Base-by-base conservation (phyloP, 53 echinoderm and acorn worm species). In the Apostichopus leukothele region DNA sequence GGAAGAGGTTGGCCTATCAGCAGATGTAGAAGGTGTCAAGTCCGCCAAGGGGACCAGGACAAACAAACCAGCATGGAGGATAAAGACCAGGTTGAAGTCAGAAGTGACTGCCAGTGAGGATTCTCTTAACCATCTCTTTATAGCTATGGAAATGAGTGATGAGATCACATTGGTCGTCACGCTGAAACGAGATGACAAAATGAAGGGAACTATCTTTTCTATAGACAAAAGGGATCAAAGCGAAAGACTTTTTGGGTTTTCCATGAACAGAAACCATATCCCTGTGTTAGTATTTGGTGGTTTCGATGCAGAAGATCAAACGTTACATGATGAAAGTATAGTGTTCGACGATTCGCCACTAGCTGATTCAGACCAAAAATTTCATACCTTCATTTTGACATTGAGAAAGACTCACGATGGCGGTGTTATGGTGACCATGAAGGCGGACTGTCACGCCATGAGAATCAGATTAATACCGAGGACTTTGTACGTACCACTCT, bases 1-100 rank as follows among this genome's bases (percentile, higher is more conserved):
- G 1, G 12, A 88, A 74, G 96, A 93, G 79, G 96, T 96, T n/a
- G 91, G 91, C 18, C 88, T 99, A 22, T 93, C 93, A 14, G 88
- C 81, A 3, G 78, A 89, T 12, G 91, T 93, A 20, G 92, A 90
- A 8, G 99, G 94, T 7, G 94, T 99, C 3, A 92, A 93, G 39
- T 80, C 83, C 21, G 93, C 91, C 18, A 92, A 92, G 76, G 94
- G 94, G 73, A 89, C 94, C 22, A 92, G 93, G 18, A 86, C 90
- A 54, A 76, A 55, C 27, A 75, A 16, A 19, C 76, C 90, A 19
- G 99, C 99, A 81, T 96, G 88, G 66, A 96, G 94, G 78, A 89
- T 99, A 66, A 94, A 94, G 73, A 74, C 88, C 14, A 52, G 21
- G 6, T 7, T 75, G 25, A 52, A 74, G 53, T 23, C 75, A 52